These are phyloP conservation scores for honey bee (Apis mellifera) DNA, from an alignment of 1,140 invertebrate species.

Conservation along the genomic window DNA sequence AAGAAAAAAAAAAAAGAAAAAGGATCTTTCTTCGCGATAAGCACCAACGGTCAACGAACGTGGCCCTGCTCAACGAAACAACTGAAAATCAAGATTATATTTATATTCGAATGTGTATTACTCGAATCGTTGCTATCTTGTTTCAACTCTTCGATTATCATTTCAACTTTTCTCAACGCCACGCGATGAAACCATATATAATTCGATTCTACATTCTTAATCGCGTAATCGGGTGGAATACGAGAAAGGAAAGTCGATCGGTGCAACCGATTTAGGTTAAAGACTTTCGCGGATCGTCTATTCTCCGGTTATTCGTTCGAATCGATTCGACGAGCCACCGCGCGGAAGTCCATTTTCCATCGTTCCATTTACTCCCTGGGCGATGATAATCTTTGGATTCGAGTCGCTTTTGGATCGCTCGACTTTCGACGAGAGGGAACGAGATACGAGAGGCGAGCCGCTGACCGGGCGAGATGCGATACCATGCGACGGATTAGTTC, in stretches of 20 bases:
- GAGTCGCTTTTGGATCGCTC: conserved; percentile 1
- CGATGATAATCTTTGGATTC: conserved; percentile 4
- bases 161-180: not conserved
- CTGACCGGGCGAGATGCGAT: conserved; percentile 31
- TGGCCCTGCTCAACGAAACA: too few species aligned
- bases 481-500: conserved; percentile 45
- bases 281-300: not conserved
- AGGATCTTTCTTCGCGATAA: conserved; percentile 2
- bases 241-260: not conserved
- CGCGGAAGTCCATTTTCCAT: not conserved
- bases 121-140: not conserved
- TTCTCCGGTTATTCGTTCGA: conserved; percentile 2
- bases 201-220: not conserved
- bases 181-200: not conserved
- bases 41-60: not conserved
- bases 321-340: not conserved
- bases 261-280: conserved; percentile 16
- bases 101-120: not conserved
- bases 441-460: not conserved
- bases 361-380: not conserved
- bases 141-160: not conserved
- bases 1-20: not conserved
- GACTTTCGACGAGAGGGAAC: conserved; percentile 12
- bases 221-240: not conserved
- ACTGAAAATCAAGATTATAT: not conserved